A percentile compares a stretch with the other conserved stretches of the same genome.
These are phyloP conservation scores for Schizaphis graminum DNA, from an alignment of 2,888 invertebrate species.

Conservation along the genomic window DNA sequence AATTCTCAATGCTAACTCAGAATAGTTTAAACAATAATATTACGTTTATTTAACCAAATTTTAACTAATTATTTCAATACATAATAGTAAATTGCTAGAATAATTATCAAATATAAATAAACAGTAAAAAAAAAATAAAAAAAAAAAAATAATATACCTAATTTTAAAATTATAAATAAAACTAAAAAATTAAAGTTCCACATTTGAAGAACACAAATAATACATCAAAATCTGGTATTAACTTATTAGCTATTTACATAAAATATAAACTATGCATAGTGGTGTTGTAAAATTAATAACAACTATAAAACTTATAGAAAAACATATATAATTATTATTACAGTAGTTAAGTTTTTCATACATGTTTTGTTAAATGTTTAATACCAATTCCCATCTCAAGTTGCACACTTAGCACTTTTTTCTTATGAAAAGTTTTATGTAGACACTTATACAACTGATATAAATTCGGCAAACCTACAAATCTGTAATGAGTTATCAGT, in stretches of 20 bases:
- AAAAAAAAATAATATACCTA: not conserved
- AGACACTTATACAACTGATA: constrained; percentile 80
- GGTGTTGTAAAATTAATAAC: no score
- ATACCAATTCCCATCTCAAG: constrained; percentile 92
- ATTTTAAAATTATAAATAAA: not conserved
- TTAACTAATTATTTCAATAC: not conserved
- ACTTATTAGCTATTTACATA: not conserved
- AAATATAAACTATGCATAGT: not conserved
- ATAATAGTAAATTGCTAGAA: not conserved
- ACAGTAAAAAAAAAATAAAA: no score
- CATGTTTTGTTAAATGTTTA: constrained; percentile 74
- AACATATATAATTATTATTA: no score
- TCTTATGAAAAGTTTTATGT: constrained; percentile 71
- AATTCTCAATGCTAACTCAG: no score
- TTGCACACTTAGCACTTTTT: constrained; percentile 83
- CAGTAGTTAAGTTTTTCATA: not conserved
- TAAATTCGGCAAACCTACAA: constrained; percentile 96
- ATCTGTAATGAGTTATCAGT: constrained; percentile 98
- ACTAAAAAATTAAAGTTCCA: no score
- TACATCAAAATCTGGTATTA: not conserved
- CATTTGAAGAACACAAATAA: not conserved
- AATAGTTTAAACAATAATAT: no score
- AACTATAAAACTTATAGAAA: no score
- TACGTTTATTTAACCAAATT: not conserved
- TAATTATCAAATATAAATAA: not conserved